phyloP scores from a whole-genome alignment of 2,888 invertebrate genomes.

The Diadegma fenestrale region DNA sequence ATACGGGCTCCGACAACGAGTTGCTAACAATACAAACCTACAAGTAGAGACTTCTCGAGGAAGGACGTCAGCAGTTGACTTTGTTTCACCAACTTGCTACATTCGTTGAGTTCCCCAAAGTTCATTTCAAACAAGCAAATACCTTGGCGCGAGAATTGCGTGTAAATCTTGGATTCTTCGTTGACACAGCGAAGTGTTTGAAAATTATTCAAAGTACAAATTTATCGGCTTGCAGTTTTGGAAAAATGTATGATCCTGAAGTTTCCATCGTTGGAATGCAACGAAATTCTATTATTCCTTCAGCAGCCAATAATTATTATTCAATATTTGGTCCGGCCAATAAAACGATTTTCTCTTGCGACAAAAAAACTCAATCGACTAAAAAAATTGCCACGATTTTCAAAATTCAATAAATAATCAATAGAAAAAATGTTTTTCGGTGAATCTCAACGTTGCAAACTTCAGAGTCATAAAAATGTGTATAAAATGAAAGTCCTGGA shows the following conservation, averaged over 20 bases:
- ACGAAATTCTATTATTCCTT: no score
- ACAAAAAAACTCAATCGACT: no score
- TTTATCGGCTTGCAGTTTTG: neutral
- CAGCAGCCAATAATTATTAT: no score
- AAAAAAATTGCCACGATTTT: no score
- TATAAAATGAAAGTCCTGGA: neutral
- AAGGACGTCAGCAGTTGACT: slow-evolving; percentile 10
- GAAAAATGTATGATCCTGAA: no score
- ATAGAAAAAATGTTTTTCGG: neutral
- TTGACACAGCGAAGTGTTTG: neutral
- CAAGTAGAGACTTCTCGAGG: neutral
- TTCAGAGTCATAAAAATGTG: no score
- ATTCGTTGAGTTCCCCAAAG: neutral
- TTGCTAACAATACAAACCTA: slow-evolving; percentile 2
- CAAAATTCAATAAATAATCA: no score
- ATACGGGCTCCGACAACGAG: slow-evolving; percentile 39
- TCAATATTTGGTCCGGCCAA: no score
- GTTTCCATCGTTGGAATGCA: neutral
- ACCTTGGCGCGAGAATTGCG: neutral
- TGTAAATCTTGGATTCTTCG: neutral
- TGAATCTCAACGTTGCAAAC: no score
- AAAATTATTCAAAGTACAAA: neutral
- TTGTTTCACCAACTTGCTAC: neutral
- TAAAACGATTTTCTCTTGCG: no score
- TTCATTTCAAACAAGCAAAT: neutral